Base-by-base conservation (phyloP, 2,797 vertebrate species). In the Pogoniulus pusillus region DNA sequence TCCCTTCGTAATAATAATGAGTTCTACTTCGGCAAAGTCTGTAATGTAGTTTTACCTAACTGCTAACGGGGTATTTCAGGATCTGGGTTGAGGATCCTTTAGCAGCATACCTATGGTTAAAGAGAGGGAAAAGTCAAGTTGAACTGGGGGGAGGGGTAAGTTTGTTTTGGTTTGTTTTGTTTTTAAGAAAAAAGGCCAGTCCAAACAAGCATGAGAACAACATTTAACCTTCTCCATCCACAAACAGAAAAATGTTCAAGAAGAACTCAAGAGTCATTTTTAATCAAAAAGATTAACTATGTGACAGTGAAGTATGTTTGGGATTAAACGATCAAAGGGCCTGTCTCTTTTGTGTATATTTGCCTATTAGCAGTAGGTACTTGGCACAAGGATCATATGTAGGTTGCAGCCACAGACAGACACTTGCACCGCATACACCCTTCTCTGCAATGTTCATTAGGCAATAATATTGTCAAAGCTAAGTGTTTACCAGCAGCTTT, bases 241-340 rank as follows among this genome's bases (percentile, higher is more conserved):
- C 83, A 86, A 89, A 89, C 68, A 68, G 55, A 88, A 80, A 92
- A 95, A 93, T 82, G 75, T 79, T 92, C 43, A 39, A 83, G 76
- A 95, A 94, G 78, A 90, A 73, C 65, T 93, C 55, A 35, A 91
- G 91, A 91, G 85, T 55, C 12, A 93, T 87, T 94, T 96, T 95
- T 92, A 87, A 94, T 87, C 82, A 76, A 69, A 95, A 93, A 90
- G 87, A 93, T 88, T 91, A 94, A 92, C 76, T 95, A 1, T 89
- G 81, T 93, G 93, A 91, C 95, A 96, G 87, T 93, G 86, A 96
- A 94, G 85, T 94, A 93, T 94, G 90, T 91, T 91, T 93, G 73
- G 91, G 95, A 94, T 95, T 87, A 93, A 89, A 79, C 49, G 89
- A 94, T 93, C 95, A 94, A 94, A 96, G 91, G 35, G 45, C 39